Evolutionary conservation across 2,888 invertebrate genomes (phyloP).

Genomic region (Sclerodermus sp.): DNA sequence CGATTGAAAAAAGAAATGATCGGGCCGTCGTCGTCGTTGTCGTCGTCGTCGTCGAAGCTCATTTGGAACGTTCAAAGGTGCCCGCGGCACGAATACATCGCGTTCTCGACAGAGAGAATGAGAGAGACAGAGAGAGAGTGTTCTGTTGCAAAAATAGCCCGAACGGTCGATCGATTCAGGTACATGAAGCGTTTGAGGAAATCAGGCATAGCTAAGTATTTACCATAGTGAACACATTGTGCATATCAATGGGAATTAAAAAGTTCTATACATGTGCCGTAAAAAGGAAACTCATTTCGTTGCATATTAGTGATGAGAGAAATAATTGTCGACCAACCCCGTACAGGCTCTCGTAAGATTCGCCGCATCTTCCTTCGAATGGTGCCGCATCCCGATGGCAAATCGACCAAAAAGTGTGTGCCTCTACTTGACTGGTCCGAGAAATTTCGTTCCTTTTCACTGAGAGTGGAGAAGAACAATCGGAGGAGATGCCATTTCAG

Average conservation of each 20-base stretch:
- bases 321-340: constrained; percentile 49
- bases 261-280: constrained; percentile 64
- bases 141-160: constrained; percentile 50
- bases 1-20: no score
- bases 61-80: constrained; percentile 28
- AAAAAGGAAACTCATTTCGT: constrained; percentile 65
- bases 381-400: no score
- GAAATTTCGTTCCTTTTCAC: no score
- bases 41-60: constrained; percentile 29
- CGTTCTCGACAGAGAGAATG: constrained; percentile 36
- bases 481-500: no score
- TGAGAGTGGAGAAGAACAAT: no score
- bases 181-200: constrained; percentile 57
- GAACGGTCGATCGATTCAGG: constrained; percentile 57
- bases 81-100: constrained; percentile 35
- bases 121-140: constrained; percentile 43
- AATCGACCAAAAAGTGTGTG: no score
- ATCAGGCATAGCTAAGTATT: constrained; percentile 57
- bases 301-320: constrained; percentile 54
- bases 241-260: constrained; percentile 58
- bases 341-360: no score
- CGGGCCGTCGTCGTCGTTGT: no score
- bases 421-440: no score
- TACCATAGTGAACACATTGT: constrained; percentile 59
- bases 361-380: no score